phyloP scores from a whole-genome alignment of 2,888 invertebrate genomes.

The Reticulitermes lucifugus region DNA sequence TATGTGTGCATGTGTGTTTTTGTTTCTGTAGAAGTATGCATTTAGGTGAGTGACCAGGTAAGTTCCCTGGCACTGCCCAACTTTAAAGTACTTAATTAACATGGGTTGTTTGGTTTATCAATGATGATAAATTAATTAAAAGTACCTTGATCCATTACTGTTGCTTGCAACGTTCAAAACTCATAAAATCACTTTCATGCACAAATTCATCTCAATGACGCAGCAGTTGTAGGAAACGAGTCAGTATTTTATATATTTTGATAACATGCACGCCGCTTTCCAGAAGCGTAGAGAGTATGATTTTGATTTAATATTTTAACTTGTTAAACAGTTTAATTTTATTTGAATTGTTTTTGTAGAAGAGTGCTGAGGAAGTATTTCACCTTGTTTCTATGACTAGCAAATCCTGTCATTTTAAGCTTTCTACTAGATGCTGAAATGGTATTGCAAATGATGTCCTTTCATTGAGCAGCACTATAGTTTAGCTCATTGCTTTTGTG shows the following conservation, averaged over 20 bases:
- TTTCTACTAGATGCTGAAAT: background rate
- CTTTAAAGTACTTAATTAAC: constrained; percentile 38
- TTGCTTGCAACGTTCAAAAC: background rate
- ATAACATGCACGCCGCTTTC: constrained; percentile 20
- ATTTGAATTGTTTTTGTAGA: constrained; percentile 2
- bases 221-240: constrained; percentile 22
- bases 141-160: constrained; percentile 21
- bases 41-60: constrained; percentile 31
- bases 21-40: constrained; percentile 20
- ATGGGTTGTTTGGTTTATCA: constrained; percentile 24
- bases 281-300: constrained; percentile 5
- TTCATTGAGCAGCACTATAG: background rate
- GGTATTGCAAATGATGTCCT: background rate
- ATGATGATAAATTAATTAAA: background rate
- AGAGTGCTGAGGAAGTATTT: background rate
- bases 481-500: background rate
- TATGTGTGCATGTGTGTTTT: constrained; percentile 12
- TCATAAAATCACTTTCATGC: constrained; percentile 32
- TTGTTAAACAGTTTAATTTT: constrained; percentile 13
- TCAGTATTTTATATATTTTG: constrained; percentile 38
- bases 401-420: background rate
- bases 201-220: constrained; percentile 9
- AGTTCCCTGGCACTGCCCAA: constrained; percentile 2
- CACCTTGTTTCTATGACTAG: background rate
- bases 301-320: constrained; percentile 29